phyloP scores from a whole-genome alignment of 2,888 invertebrate genomes.

The Cantharis lateralis region DNA sequence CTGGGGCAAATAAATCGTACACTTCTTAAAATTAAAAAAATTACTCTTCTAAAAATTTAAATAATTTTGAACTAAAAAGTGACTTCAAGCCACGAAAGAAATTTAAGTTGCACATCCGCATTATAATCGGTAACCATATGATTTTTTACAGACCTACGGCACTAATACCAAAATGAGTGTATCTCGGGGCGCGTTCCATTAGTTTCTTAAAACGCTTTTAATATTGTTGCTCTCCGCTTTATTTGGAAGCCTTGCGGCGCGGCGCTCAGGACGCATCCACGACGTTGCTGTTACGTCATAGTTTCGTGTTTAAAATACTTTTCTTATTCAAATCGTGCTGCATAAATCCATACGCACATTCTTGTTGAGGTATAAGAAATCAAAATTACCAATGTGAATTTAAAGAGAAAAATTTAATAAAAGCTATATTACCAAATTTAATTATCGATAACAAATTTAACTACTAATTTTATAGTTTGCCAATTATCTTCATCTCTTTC shows the following conservation, averaged over 20 bases:
- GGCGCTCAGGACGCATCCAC: not conserved
- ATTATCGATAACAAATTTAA: not conserved
- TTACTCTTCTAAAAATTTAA: not conserved
- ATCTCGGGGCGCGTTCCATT: not conserved
- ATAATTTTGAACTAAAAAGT: not conserved
- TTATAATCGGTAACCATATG: not conserved
- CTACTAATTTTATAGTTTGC: not conserved
- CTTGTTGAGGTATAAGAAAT: not conserved
- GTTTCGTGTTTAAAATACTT: not conserved
- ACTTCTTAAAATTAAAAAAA: not conserved
- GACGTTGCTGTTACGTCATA: not conserved
- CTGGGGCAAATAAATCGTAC: not conserved
- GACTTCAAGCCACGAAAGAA: not conserved
- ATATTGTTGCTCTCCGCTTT: not conserved
- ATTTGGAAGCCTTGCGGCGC: not conserved
- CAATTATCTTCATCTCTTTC: not conserved
- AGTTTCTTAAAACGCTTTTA: not conserved
- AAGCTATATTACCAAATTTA: not conserved
- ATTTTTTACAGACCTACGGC: not conserved
- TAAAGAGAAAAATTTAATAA: too few relatives aligned
- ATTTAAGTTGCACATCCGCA: not conserved
- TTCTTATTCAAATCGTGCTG: not conserved
- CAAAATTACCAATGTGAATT: too few relatives aligned
- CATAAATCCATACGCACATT: too few relatives aligned
- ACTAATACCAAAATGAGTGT: not conserved